Evolutionary conservation across 35 echinoderm and acorn worm species (phyloP).

Genomic region (Ptychodera flava): DNA sequence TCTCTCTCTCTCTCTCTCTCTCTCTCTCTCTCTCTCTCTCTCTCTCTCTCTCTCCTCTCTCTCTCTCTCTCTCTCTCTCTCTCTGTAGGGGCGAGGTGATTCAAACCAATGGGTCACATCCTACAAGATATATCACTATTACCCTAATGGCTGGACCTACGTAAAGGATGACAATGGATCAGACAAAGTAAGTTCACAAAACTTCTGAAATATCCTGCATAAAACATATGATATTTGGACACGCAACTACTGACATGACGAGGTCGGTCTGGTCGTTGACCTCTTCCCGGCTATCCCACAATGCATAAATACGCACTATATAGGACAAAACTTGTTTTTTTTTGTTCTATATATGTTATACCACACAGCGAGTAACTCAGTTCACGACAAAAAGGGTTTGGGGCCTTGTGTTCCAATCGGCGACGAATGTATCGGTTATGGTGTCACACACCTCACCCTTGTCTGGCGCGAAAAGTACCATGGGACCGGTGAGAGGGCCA

Average conservation of each 20-base stretch:
- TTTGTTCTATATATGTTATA: not conserved
- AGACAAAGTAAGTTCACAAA: not conserved
- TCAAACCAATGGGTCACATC: not conserved
- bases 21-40: not conserved
- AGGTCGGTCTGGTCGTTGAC: too few species aligned
- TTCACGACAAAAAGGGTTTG: not conserved
- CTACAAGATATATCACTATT: not conserved
- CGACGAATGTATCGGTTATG: too few species aligned
- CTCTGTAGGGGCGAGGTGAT: not conserved
- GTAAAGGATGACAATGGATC: not conserved
- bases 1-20: not conserved
- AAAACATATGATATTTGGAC: not conserved
- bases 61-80: not conserved
- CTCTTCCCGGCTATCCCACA: too few species aligned
- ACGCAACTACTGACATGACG: too few species aligned
- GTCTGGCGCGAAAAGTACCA: too few species aligned
- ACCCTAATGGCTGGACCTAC: not conserved
- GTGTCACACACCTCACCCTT: too few species aligned
- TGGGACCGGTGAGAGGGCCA: too few species aligned
- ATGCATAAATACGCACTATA: not conserved
- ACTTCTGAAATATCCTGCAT: not conserved
- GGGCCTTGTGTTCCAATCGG: too few species aligned
- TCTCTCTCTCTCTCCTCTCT: not conserved
- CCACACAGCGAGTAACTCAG: not conserved
- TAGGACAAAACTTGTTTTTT: not conserved